Conservation (phyloP, 2,113 vertebrate genomes). For the Zapus hudsonius region DNA sequence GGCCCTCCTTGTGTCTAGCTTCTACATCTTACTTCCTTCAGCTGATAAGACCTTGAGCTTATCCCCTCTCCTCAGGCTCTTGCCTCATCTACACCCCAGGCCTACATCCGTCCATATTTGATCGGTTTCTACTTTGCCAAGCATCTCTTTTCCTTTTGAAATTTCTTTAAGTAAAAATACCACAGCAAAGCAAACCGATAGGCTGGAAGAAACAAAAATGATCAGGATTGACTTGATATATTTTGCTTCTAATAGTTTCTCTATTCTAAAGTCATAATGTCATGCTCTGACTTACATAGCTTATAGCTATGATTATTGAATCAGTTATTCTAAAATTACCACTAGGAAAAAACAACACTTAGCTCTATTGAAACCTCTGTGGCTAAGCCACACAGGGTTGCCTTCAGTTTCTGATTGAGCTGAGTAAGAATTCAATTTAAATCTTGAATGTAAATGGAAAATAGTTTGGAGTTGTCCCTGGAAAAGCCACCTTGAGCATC, state of each 20-base stretch:
- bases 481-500: background rate
- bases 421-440: background rate
- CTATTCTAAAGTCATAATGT: background rate
- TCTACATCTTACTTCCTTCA: background rate
- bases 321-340: background rate
- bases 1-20: background rate
- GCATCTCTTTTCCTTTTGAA: background rate
- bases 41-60: background rate
- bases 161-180: background rate
- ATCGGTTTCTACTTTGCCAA: background rate
- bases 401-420: background rate
- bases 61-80: background rate
- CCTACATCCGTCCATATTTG: background rate
- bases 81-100: background rate
- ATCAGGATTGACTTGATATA: background rate
- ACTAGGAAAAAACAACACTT: background rate
- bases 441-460: background rate
- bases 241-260: background rate
- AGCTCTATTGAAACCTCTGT: background rate
- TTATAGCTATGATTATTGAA: background rate
- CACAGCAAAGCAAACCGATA: background rate
- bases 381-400: background rate
- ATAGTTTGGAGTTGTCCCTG: background rate
- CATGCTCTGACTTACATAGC: background rate
- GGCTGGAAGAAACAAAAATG: background rate